Evolutionary conservation across 2,888 invertebrate genomes (phyloP), one percentile per base, ranked within the genome.

Genomic region (Cynaeus angustus): DNA sequence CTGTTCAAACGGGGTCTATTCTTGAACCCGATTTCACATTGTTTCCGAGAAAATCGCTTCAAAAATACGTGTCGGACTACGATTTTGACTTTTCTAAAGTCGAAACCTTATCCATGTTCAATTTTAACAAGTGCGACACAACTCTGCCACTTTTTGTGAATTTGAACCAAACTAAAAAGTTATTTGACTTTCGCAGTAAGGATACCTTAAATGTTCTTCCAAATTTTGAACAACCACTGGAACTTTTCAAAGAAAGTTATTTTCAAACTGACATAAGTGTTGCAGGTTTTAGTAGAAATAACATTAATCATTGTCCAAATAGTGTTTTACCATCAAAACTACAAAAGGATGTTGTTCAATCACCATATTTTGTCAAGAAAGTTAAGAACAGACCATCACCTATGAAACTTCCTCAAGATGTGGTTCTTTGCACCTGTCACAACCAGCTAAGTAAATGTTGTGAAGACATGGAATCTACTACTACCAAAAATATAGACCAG

Each of bases 11-110:
- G 8, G 33, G 8, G 14, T n/a, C 50, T 12, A 45, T 30, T 1
- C 26, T 26, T 10, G 58, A 37, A 4, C 12, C 14, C 33, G 30
- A 59, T 26, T 26, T 46, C 9, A 37, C 48, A 9, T 59, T 61
- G 9, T 13, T n/a, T 9, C 55, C 43, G 0, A 48, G 68, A 53
- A 71, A 48, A 30, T 46, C 71, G 6, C 9, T 68, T 8, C 26
- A 41, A 33, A 55, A 45, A 28, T 69, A 37, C 58, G 21, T 56
- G 12, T 69, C 72, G 1, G 69, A 69, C n/a, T 69, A 72, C 13
- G 58, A 72, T 62, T 72, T 56, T 59, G 66, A 72, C 50, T 69
- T 64, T 33, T 66, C 68, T 2, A 58, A 66, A 48, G 14, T 66
- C 7, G 30, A 64, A 0, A 9, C 16, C 9, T 12, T 53, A n/a